phyloP scores from a whole-genome alignment of 2,113 vertebrate genomes.

The Onychorhynchus coronatus region DNA sequence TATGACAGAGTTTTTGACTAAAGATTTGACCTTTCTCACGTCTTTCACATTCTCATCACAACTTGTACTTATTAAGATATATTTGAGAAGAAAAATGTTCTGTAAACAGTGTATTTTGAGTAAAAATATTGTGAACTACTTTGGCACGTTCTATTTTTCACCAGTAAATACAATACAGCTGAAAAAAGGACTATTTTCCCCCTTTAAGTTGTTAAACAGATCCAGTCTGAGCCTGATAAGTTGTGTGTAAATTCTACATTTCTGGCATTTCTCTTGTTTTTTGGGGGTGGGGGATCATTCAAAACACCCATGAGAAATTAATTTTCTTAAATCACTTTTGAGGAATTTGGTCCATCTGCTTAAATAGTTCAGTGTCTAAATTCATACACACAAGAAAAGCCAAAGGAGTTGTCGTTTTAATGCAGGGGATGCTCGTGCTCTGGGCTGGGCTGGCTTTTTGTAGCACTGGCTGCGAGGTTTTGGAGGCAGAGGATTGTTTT shows the following conservation, averaged over 20 bases:
- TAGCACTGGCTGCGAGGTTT: not conserved
- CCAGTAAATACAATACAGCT: not conserved
- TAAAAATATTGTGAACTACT: not conserved
- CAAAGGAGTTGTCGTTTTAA: not conserved
- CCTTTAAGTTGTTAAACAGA: not conserved
- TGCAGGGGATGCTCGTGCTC: not conserved
- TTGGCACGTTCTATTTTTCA: not conserved
- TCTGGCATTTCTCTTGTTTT: not conserved
- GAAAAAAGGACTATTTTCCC: not conserved
- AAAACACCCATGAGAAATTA: not conserved
- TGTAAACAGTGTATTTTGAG: not conserved
- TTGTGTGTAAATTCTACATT: not conserved
- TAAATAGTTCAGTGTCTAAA: not conserved
- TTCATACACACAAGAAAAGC: not conserved
- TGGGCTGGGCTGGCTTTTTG: not conserved
- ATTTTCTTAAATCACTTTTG: not conserved
- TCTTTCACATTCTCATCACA: not conserved
- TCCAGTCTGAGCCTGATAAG: not conserved
- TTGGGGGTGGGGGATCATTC: not conserved
- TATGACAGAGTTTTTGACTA: not conserved
- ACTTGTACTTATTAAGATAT: not conserved
- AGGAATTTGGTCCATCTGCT: constrained; percentile 28
- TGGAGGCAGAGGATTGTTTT: not conserved
- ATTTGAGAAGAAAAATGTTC: not conserved
- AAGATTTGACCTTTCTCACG: not conserved